These are phyloP conservation scores for Pogonognathellus flavescens DNA, from an alignment of 1,140 invertebrate genomes.

Conservation along the genomic window DNA sequence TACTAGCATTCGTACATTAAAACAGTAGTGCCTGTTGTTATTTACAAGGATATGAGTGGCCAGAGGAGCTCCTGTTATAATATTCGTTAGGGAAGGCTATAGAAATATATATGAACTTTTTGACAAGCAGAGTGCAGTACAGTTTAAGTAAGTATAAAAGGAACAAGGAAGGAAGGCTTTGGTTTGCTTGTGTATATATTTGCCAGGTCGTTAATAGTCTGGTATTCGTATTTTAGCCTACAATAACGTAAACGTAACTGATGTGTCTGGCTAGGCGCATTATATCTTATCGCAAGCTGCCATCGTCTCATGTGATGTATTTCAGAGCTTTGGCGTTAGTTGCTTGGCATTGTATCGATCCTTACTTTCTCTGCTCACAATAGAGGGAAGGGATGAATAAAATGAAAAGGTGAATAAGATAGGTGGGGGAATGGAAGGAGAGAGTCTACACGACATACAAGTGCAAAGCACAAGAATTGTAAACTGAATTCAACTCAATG, in stretches of 20 bases:
- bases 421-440: not conserved
- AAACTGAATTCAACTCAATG: slow-evolving; percentile 19
- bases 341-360: slow-evolving; percentile 33
- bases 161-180: too few relatives aligned
- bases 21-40: too few relatives aligned
- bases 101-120: too few relatives aligned
- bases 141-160: too few relatives aligned
- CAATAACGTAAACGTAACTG: not conserved
- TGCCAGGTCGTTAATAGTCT: too few relatives aligned
- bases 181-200: too few relatives aligned
- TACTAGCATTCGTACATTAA: too few relatives aligned
- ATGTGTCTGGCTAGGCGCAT: slow-evolving; percentile 2
- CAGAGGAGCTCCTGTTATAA: too few relatives aligned
- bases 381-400: not conserved
- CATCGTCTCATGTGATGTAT: slow-evolving; percentile 47
- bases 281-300: slow-evolving; percentile 34
- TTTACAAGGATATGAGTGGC: too few relatives aligned
- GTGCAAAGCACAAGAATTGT: not conserved
- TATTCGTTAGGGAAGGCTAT: too few relatives aligned
- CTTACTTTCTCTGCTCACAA: slow-evolving; percentile 4
- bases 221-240: too few relatives aligned
- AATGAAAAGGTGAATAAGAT: slow-evolving; percentile 4
- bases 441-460: not conserved
- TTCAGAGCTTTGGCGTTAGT: slow-evolving; percentile 13
- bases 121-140: too few relatives aligned